phyloP scores from a whole-genome alignment of 2,797 vertebrate species.

The Chaetophractus vellerosus region DNA sequence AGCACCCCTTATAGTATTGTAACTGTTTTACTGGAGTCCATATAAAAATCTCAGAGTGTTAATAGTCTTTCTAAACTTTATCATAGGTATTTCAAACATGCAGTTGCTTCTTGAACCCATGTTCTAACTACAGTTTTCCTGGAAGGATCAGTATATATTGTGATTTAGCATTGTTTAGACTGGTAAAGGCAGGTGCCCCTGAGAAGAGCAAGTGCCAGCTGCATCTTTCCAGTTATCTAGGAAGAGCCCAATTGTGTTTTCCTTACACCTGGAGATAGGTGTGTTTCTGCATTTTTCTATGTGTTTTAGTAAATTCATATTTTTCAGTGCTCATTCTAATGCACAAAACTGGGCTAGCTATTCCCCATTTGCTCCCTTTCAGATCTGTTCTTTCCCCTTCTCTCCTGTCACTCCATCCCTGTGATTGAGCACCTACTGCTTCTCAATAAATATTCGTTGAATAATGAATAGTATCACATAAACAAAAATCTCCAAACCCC shows the following conservation, averaged over 20 bases:
- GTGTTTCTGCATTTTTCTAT: neutral
- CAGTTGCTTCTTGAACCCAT: constrained; percentile 38
- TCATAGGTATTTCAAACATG: constrained; percentile 41
- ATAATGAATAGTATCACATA: constrained; percentile 50
- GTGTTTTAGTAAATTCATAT: constrained; percentile 55
- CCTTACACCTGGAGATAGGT: neutral
- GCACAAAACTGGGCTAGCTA: neutral
- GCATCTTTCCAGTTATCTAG: neutral
- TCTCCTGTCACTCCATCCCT: constrained; percentile 3
- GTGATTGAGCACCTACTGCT: neutral
- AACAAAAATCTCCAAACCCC: constrained; percentile 40
- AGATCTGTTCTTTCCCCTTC: neutral
- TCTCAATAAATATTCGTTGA: constrained; percentile 55
- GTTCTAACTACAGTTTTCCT: neutral
- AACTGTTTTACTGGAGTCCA: constrained; percentile 35
- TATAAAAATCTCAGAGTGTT: constrained; percentile 20
- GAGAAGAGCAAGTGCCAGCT: constrained; percentile 10
- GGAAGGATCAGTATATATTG: constrained; percentile 4
- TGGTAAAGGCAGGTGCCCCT: neutral
- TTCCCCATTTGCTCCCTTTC: neutral
- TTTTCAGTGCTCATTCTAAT: neutral
- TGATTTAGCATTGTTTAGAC: neutral
- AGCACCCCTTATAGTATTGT: neutral
- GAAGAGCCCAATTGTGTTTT: neutral
- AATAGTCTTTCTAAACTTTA: constrained; percentile 43